Conservation (phyloP, 2,797 vertebrate genomes). For the Aplochiton taeniatus region DNA sequence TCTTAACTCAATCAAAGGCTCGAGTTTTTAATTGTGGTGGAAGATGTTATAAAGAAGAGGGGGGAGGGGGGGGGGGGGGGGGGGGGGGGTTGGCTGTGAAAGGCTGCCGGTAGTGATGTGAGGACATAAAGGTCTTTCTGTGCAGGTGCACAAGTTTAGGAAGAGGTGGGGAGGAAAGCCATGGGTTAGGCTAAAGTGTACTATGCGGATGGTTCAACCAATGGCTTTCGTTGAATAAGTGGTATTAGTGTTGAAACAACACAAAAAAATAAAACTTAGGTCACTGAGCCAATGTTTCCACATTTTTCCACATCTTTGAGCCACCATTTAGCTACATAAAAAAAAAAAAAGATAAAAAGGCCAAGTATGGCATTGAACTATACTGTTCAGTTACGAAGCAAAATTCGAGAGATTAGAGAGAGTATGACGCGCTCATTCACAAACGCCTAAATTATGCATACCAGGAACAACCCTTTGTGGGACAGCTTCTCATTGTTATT, state of each 20-base stretch:
- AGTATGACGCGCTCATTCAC: neutral
- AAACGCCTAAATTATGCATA: constrained; percentile 14
- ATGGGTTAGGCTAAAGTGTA: constrained; percentile 29
- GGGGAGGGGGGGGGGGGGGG: constrained; percentile 29
- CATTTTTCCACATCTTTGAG: constrained; percentile 48
- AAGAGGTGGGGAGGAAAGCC: constrained; percentile 29
- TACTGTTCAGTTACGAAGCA: constrained; percentile 16
- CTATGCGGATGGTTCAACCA: constrained; percentile 25
- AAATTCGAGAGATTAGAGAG: too few species aligned
- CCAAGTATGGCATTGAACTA: constrained; percentile 44
- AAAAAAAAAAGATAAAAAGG: too few species aligned
- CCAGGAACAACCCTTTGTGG: neutral
- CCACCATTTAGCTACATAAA: too few species aligned
- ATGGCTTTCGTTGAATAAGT: constrained; percentile 27
- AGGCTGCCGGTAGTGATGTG: constrained; percentile 45
- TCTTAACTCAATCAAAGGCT: constrained; percentile 76
- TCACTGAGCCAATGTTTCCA: constrained; percentile 13
- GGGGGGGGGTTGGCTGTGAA: constrained; percentile 41
- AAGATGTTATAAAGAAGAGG: constrained; percentile 47
- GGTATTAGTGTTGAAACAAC: constrained; percentile 22
- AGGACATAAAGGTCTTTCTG: constrained; percentile 32
- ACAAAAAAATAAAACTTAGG: neutral
- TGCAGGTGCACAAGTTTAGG: constrained; percentile 68
- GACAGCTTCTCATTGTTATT: constrained; percentile 20
- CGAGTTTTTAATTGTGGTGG: constrained; percentile 70